Conservation (phyloP, 2,888 invertebrate genomes). For the Callimorpha dominula region DNA sequence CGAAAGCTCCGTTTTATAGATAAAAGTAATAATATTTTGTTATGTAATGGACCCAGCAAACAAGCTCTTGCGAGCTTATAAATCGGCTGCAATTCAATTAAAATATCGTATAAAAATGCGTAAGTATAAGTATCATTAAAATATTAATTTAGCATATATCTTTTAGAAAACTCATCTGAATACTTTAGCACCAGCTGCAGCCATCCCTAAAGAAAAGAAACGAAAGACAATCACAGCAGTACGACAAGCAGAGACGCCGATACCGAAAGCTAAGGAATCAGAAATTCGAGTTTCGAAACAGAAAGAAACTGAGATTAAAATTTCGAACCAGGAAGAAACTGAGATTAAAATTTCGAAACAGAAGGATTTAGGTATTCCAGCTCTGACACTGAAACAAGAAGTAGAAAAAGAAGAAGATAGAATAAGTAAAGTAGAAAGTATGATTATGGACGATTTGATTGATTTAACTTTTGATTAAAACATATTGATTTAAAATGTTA, state of each 20-base stretch:
- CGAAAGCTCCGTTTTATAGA: no score
- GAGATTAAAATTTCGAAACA: background rate
- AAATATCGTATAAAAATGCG: no score
- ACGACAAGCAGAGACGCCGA: slow-evolving; percentile 21
- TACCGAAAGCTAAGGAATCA: slow-evolving; percentile 18
- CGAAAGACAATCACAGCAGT: slow-evolving; percentile 55
- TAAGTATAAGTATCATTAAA: background rate
- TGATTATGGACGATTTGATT: slow-evolving; percentile 59
- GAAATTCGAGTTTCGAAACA: slow-evolving; percentile 13
- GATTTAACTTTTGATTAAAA: slow-evolving; percentile 71
- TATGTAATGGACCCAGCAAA: no score
- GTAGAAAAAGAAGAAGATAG: slow-evolving; percentile 6
- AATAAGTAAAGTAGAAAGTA: slow-evolving; percentile 19
- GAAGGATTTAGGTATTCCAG: slow-evolving; percentile 1
- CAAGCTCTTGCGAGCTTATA: no score
- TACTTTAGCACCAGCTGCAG: slow-evolving; percentile 26
- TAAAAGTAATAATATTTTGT: no score
- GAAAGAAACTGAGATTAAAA: slow-evolving; percentile 10
- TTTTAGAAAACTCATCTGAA: slow-evolving; percentile 44
- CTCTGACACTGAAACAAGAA: background rate
- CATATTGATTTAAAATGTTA: background rate
- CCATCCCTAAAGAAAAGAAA: slow-evolving; percentile 59
- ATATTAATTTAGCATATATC: slow-evolving; percentile 8
- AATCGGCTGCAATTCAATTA: no score
- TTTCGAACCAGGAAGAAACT: slow-evolving; percentile 10